These are phyloP conservation scores for Iguana delicatissima DNA, from an alignment of 2,797 vertebrate species.

Conservation along the genomic window DNA sequence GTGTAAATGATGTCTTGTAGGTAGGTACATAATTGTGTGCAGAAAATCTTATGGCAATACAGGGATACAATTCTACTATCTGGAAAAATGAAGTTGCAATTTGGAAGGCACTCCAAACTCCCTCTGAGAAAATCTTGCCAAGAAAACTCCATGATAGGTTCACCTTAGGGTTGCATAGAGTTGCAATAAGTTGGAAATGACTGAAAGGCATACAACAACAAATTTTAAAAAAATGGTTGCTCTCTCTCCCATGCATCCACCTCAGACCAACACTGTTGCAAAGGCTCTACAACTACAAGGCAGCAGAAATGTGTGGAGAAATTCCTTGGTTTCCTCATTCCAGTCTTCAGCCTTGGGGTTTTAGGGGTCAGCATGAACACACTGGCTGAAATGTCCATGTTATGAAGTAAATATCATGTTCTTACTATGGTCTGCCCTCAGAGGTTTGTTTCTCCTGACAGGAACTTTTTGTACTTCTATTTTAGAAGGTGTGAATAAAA, in stretches of 20 bases:
- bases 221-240: no score
- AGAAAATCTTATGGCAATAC: neutral
- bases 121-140: no score
- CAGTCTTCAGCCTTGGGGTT: neutral
- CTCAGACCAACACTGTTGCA: neutral
- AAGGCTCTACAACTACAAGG: neutral
- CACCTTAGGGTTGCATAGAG: no score
- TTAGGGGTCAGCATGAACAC: neutral
- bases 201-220: no score
- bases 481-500: constrained; percentile 11
- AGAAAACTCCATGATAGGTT: no score
- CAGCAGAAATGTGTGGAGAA: neutral
- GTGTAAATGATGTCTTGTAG: neutral
- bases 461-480: neutral
- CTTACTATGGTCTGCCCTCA: neutral
- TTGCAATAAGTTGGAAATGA: no score
- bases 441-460: neutral
- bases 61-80: neutral
- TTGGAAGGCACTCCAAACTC: no score
- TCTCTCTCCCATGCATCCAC: no score
- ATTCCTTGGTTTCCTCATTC: neutral
- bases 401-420: neutral
- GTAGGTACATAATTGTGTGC: neutral
- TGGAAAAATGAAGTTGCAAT: neutral
- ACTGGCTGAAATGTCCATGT: neutral